These are phyloP conservation scores for Recurvirostra avosetta DNA, from an alignment of 2,113 vertebrate genomes.

Conservation along the genomic window DNA sequence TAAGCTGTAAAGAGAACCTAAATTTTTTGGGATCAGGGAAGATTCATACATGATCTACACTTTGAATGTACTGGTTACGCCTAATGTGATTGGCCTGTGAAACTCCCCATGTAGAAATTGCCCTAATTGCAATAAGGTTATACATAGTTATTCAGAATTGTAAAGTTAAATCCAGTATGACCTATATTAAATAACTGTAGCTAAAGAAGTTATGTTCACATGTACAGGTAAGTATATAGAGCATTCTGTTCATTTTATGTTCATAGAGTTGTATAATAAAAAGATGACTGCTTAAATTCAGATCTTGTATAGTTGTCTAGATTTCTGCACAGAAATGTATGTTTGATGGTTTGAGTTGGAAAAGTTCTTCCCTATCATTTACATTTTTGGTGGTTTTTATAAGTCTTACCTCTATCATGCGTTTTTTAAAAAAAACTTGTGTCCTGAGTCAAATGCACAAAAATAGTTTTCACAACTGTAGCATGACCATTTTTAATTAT, in stretches of 20 bases:
- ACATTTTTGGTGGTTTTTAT: conserved; percentile 70
- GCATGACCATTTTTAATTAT: conserved; percentile 70
- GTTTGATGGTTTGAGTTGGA: conserved; percentile 80
- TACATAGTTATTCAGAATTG: conserved; percentile 83
- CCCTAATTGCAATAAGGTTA: conserved; percentile 92
- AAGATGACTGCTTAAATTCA: conserved; percentile 91
- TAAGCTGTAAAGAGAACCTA: conserved; percentile 85
- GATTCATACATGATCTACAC: conserved; percentile 75
- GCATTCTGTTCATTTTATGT: conserved; percentile 88
- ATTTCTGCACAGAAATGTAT: conserved; percentile 87
- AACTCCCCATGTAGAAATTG: conserved; percentile 76
- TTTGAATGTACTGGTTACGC: conserved; percentile 83
- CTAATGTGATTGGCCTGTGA: conserved; percentile 74
- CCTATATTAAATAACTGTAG: conserved; percentile 80
- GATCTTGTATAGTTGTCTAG: conserved; percentile 92
- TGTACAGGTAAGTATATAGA: conserved; percentile 94
- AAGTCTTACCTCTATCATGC: conserved; percentile 74
- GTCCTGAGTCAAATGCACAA: conserved; percentile 72
- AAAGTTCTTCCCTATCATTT: conserved; percentile 72
- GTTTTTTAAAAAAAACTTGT: conserved; percentile 62
- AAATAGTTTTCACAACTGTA: conserved; percentile 68
- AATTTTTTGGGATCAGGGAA: conserved; percentile 77
- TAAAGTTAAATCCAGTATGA: conserved; percentile 80
- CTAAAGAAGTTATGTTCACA: conserved; percentile 82
- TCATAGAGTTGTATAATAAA: conserved; percentile 94